Conservation (phyloP, 1,140 invertebrate genomes). For the Drosophila prosaltans region DNA sequence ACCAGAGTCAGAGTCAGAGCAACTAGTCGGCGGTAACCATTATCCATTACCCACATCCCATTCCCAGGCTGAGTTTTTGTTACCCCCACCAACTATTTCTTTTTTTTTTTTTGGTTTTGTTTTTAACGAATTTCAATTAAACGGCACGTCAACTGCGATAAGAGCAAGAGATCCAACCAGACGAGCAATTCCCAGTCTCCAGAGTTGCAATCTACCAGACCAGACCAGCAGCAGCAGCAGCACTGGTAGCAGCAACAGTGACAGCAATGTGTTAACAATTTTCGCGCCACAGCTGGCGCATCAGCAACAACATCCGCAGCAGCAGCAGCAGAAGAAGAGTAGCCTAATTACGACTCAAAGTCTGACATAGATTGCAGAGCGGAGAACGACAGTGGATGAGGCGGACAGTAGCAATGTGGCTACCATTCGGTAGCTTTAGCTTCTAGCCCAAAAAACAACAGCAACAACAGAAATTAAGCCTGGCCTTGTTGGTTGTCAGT, state of each 20-base stretch:
- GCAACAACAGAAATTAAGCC: conserved; percentile 23
- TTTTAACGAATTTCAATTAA: conserved; percentile 76
- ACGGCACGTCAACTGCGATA: conserved; percentile 68
- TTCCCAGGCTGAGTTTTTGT: conserved; percentile 56
- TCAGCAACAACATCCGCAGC: conserved; percentile 15
- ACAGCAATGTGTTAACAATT: conserved; percentile 81
- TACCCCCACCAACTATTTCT: conserved; percentile 18
- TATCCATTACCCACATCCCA: conserved; percentile 34
- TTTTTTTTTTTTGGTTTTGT: conserved; percentile 28
- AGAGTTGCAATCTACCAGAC: not conserved
- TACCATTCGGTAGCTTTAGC: conserved; percentile 27
- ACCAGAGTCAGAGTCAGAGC: conserved; percentile 4
- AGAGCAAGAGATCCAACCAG: conserved; percentile 44
- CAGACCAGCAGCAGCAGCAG: conserved; percentile 12
- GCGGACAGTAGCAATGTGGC: conserved; percentile 46
- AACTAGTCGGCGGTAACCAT: conserved; percentile 39
- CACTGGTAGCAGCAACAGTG: conserved; percentile 49
- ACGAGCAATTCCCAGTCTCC: conserved; percentile 21
- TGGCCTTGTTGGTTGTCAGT: conserved; percentile 27
- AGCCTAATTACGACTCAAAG: conserved; percentile 74
- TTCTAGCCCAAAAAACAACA: conserved; percentile 27
- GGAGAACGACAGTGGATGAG: conserved; percentile 12
- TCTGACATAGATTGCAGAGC: conserved; percentile 68
- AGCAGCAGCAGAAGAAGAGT: conserved; percentile 48
- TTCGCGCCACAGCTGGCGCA: conserved; percentile 68